A percentile compares a stretch with the other conserved stretches of the same genome.
These are phyloP conservation scores for Sesamia nonagrioides DNA, from an alignment of 1,140 invertebrate species.

Conservation along the genomic window DNA sequence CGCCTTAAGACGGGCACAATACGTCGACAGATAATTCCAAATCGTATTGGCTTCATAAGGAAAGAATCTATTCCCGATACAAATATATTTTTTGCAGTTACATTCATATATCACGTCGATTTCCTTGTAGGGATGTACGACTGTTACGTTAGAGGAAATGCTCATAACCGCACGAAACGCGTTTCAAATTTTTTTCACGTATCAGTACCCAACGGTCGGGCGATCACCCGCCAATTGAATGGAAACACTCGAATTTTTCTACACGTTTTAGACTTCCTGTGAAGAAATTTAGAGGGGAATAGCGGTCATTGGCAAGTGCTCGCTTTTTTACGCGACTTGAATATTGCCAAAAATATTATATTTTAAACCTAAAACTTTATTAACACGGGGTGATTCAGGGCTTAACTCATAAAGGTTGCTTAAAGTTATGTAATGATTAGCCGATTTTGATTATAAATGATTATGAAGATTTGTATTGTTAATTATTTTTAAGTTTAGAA, in stretches of 20 bases:
- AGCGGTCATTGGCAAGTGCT: slow-evolving; percentile 21
- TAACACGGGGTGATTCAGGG: background rate
- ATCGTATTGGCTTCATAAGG: slow-evolving; percentile 45
- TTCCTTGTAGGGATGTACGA: slow-evolving; percentile 4
- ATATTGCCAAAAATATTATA: slow-evolving; percentile 2
- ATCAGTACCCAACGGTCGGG: slow-evolving; percentile 28
- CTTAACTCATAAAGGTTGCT: too few relatives aligned
- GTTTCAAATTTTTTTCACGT: slow-evolving; percentile 39
- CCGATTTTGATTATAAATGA: too few relatives aligned
- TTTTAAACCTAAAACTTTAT: background rate
- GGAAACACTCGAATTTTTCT: slow-evolving; percentile 42
- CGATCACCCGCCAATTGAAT: slow-evolving; percentile 39
- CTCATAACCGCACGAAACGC: slow-evolving; percentile 23
- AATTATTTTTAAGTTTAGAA: too few relatives aligned
- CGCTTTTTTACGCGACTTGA: slow-evolving; percentile 23
- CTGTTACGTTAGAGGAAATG: slow-evolving; percentile 36
- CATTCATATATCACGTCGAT: slow-evolving; percentile 24
- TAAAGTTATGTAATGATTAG: too few relatives aligned
- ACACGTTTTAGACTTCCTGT: slow-evolving; percentile 35
- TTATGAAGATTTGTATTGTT: too few relatives aligned
- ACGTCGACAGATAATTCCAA: slow-evolving; percentile 39
- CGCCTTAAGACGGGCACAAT: slow-evolving; percentile 21
- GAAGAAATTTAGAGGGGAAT: slow-evolving; percentile 23
- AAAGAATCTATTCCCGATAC: slow-evolving; percentile 24
- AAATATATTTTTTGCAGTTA: slow-evolving; percentile 37